Evolutionary conservation across 1,140 invertebrate species (phyloP), one percentile per base, ranked within the genome.

Genomic region (Leguminivora glycinivorella): DNA sequence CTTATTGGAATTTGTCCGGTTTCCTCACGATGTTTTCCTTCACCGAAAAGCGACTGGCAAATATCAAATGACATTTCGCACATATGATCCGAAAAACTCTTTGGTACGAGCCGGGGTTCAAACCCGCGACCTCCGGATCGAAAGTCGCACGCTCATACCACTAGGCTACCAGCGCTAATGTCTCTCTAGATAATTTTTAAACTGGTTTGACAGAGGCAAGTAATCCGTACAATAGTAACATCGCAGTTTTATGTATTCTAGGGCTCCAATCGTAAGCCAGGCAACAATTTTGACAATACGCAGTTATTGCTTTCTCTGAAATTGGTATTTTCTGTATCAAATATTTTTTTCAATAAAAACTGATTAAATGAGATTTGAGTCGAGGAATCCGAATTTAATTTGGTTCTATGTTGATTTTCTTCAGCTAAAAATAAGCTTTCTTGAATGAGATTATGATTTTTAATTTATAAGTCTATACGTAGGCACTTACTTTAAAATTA

Each of bases 211-310:
- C 10, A n/a, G 47, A 52, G 47, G 19, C 47, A 52, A 19, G 19
- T 22, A 2, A 4, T 52, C 47, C 3, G 40, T 43, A 22, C 5
- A 52, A 52, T 17, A 22, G 0, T 6, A 52, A 52, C 47, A 52
- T 0, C 6, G 6, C 47, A 22, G 19, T 52, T 52, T 52, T 52
- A 52, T 52, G 14, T 52, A 52, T 52, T 22, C 47, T 52, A 52
- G 47, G 17, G n/a, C 17, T 52, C 40, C 47, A 6, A 52, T 52
- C 47, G 47, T 22, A 22, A 52, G 47, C 19, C 47, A 22, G 19
- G 47, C 47, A 22, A 52, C 47, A 22, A 52, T 52, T 52, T 52
- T 52, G 47, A 52, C 47, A 52, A 52, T 52, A 52, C 47, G 17
- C 19, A 1, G 47, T 52, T 52, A 52, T 52, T 52, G 47, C 47